phyloP scores from a whole-genome alignment of 2,113 vertebrate species.

The Pollachius pollachius region DNA sequence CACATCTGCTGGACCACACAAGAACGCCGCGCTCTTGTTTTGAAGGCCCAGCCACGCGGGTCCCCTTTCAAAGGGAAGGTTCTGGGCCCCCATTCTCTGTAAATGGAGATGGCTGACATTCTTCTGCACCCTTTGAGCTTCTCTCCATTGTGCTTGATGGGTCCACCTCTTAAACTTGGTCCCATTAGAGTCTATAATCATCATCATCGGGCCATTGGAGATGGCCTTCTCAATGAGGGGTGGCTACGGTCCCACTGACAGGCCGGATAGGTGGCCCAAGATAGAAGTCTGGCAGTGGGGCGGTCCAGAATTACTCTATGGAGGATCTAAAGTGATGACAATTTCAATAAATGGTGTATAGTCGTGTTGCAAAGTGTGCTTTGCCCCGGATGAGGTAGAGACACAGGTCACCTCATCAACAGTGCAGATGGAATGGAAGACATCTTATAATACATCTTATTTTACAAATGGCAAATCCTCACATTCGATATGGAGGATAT shows the following conservation, averaged over 20 bases:
- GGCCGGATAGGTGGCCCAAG: conserved; percentile 20
- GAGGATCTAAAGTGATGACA: too few relatives aligned
- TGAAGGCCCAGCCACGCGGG: conserved; percentile 53
- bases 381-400: too few relatives aligned
- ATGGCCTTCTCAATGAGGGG: conserved; percentile 22
- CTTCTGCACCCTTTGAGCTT: conserved; percentile 48
- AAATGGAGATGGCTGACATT: conserved; percentile 58
- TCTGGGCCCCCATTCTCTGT: conserved; percentile 63
- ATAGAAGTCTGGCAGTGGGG: neutral
- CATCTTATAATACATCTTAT: too few relatives aligned
- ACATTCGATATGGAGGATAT: too few relatives aligned
- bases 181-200: conserved; percentile 11
- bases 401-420: too few relatives aligned
- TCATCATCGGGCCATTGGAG: conserved; percentile 47
- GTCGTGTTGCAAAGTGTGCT: too few relatives aligned
- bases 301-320: conserved; percentile 3
- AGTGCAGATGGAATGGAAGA: too few relatives aligned
- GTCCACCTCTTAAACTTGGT: conserved; percentile 34
- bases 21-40: conserved; percentile 67
- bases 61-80: conserved; percentile 54
- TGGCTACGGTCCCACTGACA: neutral
- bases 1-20: neutral
- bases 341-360: too few relatives aligned
- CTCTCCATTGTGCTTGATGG: conserved; percentile 51
- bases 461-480: too few relatives aligned